Evolutionary conservation across 1,140 invertebrate species (phyloP).

Genomic region (Notospermus geniculatus): DNA sequence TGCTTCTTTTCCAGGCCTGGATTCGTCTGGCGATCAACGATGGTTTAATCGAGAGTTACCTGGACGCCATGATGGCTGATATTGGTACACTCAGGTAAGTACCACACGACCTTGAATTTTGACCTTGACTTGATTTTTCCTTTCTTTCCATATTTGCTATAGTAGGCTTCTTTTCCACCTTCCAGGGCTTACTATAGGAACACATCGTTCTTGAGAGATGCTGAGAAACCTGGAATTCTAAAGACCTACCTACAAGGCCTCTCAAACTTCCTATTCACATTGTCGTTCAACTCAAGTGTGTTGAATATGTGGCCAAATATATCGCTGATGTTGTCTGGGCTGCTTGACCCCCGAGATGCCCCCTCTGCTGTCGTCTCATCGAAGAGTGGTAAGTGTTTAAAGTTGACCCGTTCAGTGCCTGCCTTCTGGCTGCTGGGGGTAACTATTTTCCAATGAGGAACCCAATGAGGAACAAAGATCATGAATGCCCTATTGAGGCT

Average conservation of each 20-base stretch:
- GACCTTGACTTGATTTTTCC: too few relatives aligned
- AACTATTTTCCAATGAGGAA: too few relatives aligned
- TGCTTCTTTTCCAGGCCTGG: conserved; percentile 64
- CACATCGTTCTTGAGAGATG: conserved; percentile 38
- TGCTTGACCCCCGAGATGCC: conserved; percentile 63
- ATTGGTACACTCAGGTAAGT: conserved; percentile 61
- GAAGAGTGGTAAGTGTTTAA: not conserved
- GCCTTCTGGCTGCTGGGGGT: too few relatives aligned
- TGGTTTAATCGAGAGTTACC: conserved; percentile 79
- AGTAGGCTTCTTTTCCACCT: too few relatives aligned
- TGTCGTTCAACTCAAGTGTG: conserved; percentile 83
- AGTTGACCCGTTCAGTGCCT: too few relatives aligned
- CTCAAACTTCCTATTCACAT: conserved; percentile 66
- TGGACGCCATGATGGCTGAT: conserved; percentile 73
- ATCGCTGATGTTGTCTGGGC: conserved; percentile 78
- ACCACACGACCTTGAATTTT: too few relatives aligned
- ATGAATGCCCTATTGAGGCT: too few relatives aligned
- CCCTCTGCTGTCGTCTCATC: not conserved
- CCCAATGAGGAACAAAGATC: too few relatives aligned
- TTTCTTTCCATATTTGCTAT: too few relatives aligned
- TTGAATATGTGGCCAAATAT: conserved; percentile 85
- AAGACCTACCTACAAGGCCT: conserved; percentile 42
- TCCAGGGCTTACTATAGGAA: conserved; percentile 36
- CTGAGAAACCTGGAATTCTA: conserved; percentile 45
- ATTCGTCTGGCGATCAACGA: conserved; percentile 85